Evolutionary conservation across 2,113 vertebrate genomes (phyloP).

Genomic region (Sterrhoptilus dennistouni): DNA sequence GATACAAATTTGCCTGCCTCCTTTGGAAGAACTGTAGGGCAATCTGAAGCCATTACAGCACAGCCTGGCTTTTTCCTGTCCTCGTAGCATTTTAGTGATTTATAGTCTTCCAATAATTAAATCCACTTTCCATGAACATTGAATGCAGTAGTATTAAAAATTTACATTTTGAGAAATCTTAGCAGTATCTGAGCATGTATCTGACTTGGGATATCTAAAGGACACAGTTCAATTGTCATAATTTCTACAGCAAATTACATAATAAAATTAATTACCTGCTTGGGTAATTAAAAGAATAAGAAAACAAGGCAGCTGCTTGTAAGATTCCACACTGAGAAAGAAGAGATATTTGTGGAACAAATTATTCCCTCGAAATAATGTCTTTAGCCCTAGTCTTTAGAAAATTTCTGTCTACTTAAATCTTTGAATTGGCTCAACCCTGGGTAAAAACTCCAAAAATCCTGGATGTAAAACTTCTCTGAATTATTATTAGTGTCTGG

Average conservation of each 20-base stretch:
- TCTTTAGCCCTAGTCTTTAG: neutral
- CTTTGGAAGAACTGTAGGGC: neutral
- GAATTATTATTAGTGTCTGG: neutral
- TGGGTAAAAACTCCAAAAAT: neutral
- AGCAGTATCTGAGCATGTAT: neutral
- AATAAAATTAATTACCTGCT: neutral
- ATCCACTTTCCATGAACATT: neutral
- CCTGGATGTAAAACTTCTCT: neutral
- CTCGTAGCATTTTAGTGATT: neutral
- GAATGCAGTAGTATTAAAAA: neutral
- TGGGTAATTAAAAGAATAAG: neutral
- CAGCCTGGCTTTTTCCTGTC: neutral
- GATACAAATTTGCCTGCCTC: neutral
- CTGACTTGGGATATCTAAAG: neutral
- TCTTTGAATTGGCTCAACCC: neutral
- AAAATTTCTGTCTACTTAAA: neutral
- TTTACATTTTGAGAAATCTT: neutral
- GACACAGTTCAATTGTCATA: neutral
- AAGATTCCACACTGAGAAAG: neutral
- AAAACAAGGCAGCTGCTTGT: neutral
- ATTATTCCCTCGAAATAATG: neutral
- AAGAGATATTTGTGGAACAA: neutral
- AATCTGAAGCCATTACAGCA: neutral
- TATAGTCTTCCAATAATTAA: neutral
- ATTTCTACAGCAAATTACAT: neutral